Conservation (phyloP, 2,113 vertebrate genomes). For the Psophia crepitans region DNA sequence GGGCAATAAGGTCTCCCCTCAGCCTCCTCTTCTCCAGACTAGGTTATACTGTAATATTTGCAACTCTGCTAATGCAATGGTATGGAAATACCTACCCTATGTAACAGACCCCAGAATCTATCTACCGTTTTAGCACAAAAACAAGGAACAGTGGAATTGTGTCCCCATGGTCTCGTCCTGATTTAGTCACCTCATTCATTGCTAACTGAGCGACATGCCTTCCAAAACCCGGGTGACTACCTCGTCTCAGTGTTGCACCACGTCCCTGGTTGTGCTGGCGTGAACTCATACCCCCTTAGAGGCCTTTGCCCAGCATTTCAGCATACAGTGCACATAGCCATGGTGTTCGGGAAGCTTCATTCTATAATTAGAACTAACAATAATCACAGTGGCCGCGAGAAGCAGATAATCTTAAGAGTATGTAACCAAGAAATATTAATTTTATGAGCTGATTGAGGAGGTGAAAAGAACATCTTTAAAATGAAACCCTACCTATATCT, state of each 20-base stretch:
- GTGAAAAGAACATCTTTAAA: background rate
- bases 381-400: fast-evolving
- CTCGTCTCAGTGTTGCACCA: fast-evolving
- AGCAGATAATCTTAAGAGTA: background rate
- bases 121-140: background rate
- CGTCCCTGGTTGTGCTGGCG: background rate
- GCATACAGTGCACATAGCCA: background rate
- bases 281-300: background rate
- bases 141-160: fast-evolving
- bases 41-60: background rate
- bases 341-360: background rate
- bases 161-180: background rate
- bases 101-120: fast-evolving
- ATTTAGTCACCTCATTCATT: background rate
- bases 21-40: too few relatives aligned
- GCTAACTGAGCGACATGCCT: fast-evolving
- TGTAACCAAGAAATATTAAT: background rate
- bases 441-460: background rate
- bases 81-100: fast-evolving
- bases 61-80: background rate
- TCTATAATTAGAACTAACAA: background rate
- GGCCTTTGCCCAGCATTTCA: background rate
- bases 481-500: background rate
- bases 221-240: background rate
- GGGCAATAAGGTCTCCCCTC: too few relatives aligned